Evolutionary conservation across 2,888 invertebrate genomes (phyloP), one percentile per base, ranked within the genome.

Genomic region (Ennomos fuscantarius): DNA sequence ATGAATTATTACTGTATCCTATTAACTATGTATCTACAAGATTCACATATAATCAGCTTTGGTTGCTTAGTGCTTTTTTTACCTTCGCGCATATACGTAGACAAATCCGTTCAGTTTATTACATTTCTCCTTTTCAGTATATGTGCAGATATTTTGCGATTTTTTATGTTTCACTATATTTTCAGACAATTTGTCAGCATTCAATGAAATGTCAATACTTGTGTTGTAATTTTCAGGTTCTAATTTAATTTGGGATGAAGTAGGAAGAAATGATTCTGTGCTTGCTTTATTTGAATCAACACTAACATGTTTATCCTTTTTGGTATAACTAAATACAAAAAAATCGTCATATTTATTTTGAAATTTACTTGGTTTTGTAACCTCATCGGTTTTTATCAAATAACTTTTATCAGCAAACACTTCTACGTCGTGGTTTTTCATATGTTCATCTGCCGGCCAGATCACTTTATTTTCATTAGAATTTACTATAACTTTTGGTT

Each of bases 51-150:
- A 24, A 10, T 31, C n/a, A 31, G 9, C n/a, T 5, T 42, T 10
- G 3, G n/a, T 9, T 2, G 34, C 13, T 42, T n/a, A 15, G 34
- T 41, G 32, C 24, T 37, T 8, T 1, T 24, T 68, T 65, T 68
- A 52, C 57, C 59, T 53, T 46, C 51, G 60, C 68, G 61, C 33
- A 62, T 60, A 49, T 47, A 69, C 60, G 55, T 86, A 78, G 24
- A 83, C 50, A n/a, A 79, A 48, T 13, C 89, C 89, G 13, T 80
- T 78, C 13, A 57, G 70, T 33, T 62, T 66, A 50, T 67, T 63
- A 62, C 90, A 90, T 56, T 84, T 78, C 13, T 60, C 62, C 65
- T 79, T 79, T 40, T 73, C 79, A 46, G 86, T 77, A 60, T 81
- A 84, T 6, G 63, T 62, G 46, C 68, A 68, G 54, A 65, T 66